A percentile compares a stretch with the other conserved stretches of the same genome.
phyloP scores from a whole-genome alignment of 2,113 vertebrate species.

The Nycticryphes semicollaris region DNA sequence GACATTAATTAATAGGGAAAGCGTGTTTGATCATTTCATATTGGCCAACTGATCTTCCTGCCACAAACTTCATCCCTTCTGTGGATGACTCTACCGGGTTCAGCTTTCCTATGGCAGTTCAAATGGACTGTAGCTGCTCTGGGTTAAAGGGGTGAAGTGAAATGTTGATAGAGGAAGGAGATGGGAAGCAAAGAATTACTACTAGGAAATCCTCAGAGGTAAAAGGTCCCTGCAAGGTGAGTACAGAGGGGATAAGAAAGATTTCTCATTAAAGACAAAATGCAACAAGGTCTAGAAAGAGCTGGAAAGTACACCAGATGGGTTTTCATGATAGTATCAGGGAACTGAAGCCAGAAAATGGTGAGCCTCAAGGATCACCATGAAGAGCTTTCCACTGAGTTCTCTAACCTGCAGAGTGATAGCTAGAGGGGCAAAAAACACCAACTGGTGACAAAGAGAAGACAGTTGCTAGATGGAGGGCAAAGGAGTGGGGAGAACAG shows the following conservation, averaged over 20 bases:
- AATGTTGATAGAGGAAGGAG: background rate
- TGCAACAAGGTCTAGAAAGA: background rate
- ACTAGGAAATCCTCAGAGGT: background rate
- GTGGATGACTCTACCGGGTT: background rate
- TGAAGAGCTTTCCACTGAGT: background rate
- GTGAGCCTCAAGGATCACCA: background rate
- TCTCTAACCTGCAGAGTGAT: background rate
- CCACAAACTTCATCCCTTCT: background rate
- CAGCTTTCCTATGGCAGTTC: background rate
- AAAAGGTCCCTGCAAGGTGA: background rate
- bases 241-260: accelerated
- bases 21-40: background rate
- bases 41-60: background rate
- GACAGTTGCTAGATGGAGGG: background rate
- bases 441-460: background rate
- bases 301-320: background rate
- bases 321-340: background rate
- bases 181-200: background rate
- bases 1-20: background rate
- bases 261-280: background rate
- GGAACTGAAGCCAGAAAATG: background rate
- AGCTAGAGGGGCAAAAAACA: background rate
- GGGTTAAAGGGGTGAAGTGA: background rate
- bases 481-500: background rate
- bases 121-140: background rate